phyloP scores from a whole-genome alignment of 2,113 vertebrate genomes.

The Fregetta grallaria region DNA sequence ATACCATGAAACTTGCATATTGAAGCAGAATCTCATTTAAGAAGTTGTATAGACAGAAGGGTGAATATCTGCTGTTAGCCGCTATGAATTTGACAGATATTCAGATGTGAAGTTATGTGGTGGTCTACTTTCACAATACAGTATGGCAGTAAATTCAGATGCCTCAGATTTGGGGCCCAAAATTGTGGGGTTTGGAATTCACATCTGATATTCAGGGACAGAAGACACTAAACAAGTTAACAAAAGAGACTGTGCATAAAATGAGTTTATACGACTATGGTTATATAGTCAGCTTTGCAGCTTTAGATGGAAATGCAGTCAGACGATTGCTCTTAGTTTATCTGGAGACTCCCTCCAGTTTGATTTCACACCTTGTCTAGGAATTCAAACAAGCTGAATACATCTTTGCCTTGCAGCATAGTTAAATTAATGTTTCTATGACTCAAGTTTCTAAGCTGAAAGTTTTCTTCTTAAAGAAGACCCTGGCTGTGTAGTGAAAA shows the following conservation, averaged over 20 bases:
- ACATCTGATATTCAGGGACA: neutral
- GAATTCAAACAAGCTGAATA: neutral
- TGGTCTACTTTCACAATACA: neutral
- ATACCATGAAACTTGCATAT: neutral
- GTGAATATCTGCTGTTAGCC: neutral
- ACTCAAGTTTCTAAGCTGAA: neutral
- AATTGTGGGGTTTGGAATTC: neutral
- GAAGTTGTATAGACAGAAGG: neutral
- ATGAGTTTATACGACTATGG: neutral
- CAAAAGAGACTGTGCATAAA: neutral
- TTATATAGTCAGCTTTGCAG: too few species aligned
- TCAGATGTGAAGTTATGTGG: neutral
- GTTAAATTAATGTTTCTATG: neutral
- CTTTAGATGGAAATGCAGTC: neutral
- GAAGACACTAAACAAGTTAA: neutral
- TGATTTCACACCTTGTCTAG: neutral
- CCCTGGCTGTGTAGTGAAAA: neutral
- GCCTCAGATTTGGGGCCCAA: neutral
- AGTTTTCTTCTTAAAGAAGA: constrained; percentile 13
- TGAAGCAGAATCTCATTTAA: neutral
- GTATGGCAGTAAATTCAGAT: neutral
- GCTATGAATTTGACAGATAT: neutral
- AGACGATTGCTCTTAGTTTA: neutral
- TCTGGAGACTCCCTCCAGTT: neutral
- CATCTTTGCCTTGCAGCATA: constrained; percentile 14